Percentiles rank a stretch among this genome's conserved stretches.
phyloP scores from a whole-genome alignment of 2,113 vertebrate genomes.

The Hippocampus zosterae region DNA sequence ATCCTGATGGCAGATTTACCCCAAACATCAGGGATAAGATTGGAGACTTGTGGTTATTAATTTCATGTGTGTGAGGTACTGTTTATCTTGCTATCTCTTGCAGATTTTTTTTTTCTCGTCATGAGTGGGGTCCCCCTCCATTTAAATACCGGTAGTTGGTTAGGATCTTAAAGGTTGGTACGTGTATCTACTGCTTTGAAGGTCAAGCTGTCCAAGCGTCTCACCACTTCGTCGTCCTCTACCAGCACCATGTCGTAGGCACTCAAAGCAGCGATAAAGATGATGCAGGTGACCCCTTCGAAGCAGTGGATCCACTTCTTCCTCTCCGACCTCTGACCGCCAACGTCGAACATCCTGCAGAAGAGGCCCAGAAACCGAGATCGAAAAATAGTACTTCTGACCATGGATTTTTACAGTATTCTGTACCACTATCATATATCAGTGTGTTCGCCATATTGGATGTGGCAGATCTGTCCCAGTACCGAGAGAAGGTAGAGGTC shows the following conservation, averaged over 20 bases:
- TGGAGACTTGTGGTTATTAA: too few relatives aligned
- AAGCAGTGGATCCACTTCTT: constrained; percentile 99
- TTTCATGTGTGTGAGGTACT: too few relatives aligned
- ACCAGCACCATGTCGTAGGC: constrained; percentile 95
- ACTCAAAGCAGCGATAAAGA: constrained; percentile 94
- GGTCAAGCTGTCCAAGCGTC: constrained; percentile 11
- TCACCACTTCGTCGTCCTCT: constrained; percentile 91
- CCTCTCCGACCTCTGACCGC: constrained; percentile 91
- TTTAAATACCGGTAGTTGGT: not conserved
- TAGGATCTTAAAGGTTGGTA: not conserved
- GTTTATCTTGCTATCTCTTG: too few relatives aligned
- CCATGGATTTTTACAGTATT: not conserved
- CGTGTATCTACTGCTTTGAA: not conserved
- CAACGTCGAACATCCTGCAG: constrained; percentile 95
- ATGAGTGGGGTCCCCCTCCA: not conserved
- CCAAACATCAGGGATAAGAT: too few relatives aligned
- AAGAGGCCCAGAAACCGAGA: constrained; percentile 2
- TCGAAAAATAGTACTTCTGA: not conserved
- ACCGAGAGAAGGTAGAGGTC: not conserved
- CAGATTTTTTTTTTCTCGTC: not conserved
- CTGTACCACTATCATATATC: not conserved
- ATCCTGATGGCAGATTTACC: too few relatives aligned
- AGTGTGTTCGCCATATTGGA: not conserved
- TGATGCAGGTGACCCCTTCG: constrained; percentile 96
- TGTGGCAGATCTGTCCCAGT: not conserved